Evolutionary conservation across 1,140 invertebrate species (phyloP).

Genomic region (Dinothrombium tinctorium): DNA sequence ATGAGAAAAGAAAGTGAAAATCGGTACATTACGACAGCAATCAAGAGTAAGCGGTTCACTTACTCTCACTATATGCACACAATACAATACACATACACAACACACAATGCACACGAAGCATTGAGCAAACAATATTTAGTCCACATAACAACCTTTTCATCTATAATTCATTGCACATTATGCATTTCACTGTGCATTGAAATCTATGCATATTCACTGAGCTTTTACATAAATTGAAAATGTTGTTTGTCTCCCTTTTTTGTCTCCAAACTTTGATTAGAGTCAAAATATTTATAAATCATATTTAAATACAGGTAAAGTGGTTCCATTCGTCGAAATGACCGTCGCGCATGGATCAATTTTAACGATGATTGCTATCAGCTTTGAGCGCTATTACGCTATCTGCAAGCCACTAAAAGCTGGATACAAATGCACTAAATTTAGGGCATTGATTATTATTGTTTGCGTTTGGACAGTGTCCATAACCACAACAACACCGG

Average conservation of each 20-base stretch:
- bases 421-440: constrained; percentile 68
- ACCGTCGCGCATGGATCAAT: constrained; percentile 78
- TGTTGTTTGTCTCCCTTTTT: not conserved
- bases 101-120: no score
- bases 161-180: no score
- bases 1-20: no score
- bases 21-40: no score
- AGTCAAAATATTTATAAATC: not conserved
- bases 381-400: constrained; percentile 80
- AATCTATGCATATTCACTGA: no score
- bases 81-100: no score
- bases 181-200: no score
- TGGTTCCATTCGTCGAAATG: constrained; percentile 72
- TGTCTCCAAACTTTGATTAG: not conserved
- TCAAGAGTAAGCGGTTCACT: no score
- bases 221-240: no score
- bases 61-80: no score
- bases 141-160: no score
- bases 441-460: constrained; percentile 55
- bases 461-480: constrained; percentile 57
- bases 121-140: no score
- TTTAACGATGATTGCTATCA: constrained; percentile 59
- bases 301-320: constrained; percentile 23
- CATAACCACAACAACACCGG: constrained; percentile 42
- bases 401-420: constrained; percentile 74